phyloP scores from a whole-genome alignment of 2,888 invertebrate genomes.

The Dysmachus trigonus region DNA sequence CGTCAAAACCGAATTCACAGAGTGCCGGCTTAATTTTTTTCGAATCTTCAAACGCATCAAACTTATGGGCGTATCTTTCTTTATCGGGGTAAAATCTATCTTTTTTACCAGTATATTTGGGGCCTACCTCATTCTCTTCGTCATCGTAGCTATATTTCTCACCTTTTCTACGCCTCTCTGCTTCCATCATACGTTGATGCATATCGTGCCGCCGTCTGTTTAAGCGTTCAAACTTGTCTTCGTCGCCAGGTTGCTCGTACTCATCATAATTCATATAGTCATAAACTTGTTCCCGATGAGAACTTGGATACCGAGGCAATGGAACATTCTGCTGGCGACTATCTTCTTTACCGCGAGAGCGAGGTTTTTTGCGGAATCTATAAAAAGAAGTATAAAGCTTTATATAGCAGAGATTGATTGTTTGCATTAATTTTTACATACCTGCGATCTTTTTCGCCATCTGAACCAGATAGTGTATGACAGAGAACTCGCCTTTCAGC shows the following conservation, averaged over 20 bases:
- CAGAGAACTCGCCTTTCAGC: conserved; percentile 57
- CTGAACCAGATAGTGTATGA: conserved; percentile 65
- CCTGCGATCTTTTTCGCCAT: conserved; percentile 69
- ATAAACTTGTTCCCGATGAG: conserved; percentile 57
- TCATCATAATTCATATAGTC: conserved; percentile 57
- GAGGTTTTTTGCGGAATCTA: conserved; percentile 65
- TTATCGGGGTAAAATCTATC: conserved; percentile 45
- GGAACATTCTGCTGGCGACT: conserved; percentile 53
- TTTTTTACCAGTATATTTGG: conserved; percentile 25
- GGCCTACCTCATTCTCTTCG: conserved; percentile 47
- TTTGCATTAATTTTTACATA: conserved; percentile 52
- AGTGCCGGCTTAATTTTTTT: conserved; percentile 1
- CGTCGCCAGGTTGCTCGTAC: conserved; percentile 56
- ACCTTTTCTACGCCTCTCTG: conserved; percentile 57
- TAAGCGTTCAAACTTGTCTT: conserved; percentile 63
- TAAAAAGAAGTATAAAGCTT: background rate
- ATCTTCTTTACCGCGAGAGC: conserved; percentile 65
- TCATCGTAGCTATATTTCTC: conserved; percentile 52
- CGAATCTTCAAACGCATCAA: conserved; percentile 51
- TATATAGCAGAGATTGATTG: background rate
- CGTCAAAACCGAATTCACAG: conserved; percentile 56
- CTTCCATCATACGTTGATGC: conserved; percentile 63
- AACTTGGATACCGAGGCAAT: conserved; percentile 49
- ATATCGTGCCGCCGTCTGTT: conserved; percentile 63
- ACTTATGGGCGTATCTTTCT: conserved; percentile 50